Evolutionary conservation across 2,888 invertebrate genomes (phyloP).

Genomic region (Apomyelois bistriatella): DNA sequence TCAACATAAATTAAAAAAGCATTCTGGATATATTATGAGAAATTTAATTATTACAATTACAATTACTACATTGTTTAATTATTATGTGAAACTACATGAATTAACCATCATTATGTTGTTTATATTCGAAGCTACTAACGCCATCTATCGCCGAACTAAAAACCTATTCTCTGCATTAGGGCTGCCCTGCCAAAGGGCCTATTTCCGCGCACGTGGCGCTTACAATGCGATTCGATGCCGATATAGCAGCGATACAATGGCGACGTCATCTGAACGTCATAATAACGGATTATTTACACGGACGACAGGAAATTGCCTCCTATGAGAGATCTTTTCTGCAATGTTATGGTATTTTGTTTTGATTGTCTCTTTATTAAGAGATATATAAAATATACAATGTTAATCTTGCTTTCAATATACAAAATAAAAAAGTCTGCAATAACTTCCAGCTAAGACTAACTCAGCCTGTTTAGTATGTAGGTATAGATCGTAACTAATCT

Average conservation of each 20-base stretch:
- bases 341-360: constrained; percentile 13
- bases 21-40: too few species aligned
- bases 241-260: constrained; percentile 49
- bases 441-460: too few species aligned
- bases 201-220: constrained; percentile 72
- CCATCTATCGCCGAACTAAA: constrained; percentile 44
- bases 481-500: too few species aligned
- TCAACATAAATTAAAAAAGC: too few species aligned
- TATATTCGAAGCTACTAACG: constrained; percentile 29
- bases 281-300: constrained; percentile 61
- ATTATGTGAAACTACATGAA: too few species aligned
- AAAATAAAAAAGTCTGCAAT: too few species aligned
- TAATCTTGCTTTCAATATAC: too few species aligned
- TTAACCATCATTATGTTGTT: too few species aligned
- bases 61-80: too few species aligned
- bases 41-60: too few species aligned
- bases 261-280: constrained; percentile 59
- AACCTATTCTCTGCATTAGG: constrained; percentile 25
- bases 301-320: constrained; percentile 65
- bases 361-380: background rate
- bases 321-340: constrained; percentile 18
- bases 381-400: background rate
- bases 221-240: constrained; percentile 52
- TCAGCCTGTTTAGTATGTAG: too few species aligned
- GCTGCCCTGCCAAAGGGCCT: constrained; percentile 40